Conservation (phyloP, 2,888 invertebrate genomes). For the Resseliella maxima region DNA sequence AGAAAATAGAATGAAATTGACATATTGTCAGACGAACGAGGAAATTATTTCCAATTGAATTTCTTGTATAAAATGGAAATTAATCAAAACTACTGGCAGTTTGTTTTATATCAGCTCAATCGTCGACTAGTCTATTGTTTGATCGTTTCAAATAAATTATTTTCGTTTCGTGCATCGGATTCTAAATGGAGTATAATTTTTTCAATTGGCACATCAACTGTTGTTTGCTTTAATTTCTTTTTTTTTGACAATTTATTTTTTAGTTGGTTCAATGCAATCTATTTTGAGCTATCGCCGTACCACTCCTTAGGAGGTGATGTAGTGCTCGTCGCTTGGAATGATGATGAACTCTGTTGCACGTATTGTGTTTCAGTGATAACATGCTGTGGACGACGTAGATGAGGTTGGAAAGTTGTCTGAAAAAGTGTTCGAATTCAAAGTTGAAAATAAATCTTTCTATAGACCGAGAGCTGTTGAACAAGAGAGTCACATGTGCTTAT, state of each 20-base stretch:
- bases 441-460: too few relatives aligned
- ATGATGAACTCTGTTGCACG: slow-evolving; percentile 62
- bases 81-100: neutral
- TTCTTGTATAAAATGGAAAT: slow-evolving; percentile 8
- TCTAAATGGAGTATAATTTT: slow-evolving; percentile 1
- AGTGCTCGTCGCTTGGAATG: slow-evolving; percentile 58
- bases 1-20: neutral
- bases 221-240: neutral
- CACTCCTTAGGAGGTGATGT: slow-evolving; percentile 58
- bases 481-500: too few relatives aligned
- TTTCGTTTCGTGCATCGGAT: neutral
- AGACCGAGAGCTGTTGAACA: too few relatives aligned
- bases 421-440: slow-evolving; percentile 57
- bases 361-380: slow-evolving; percentile 65
- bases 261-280: neutral
- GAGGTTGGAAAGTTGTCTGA: slow-evolving; percentile 63
- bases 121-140: slow-evolving; percentile 36
- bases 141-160: neutral
- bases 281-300: slow-evolving; percentile 57
- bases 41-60: neutral
- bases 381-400: slow-evolving; percentile 63
- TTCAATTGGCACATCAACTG: slow-evolving; percentile 36
- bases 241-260: neutral
- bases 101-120: neutral
- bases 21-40: neutral